phyloP scores from a whole-genome alignment of 2,888 invertebrate genomes.

The Geotrupes spiniger region DNA sequence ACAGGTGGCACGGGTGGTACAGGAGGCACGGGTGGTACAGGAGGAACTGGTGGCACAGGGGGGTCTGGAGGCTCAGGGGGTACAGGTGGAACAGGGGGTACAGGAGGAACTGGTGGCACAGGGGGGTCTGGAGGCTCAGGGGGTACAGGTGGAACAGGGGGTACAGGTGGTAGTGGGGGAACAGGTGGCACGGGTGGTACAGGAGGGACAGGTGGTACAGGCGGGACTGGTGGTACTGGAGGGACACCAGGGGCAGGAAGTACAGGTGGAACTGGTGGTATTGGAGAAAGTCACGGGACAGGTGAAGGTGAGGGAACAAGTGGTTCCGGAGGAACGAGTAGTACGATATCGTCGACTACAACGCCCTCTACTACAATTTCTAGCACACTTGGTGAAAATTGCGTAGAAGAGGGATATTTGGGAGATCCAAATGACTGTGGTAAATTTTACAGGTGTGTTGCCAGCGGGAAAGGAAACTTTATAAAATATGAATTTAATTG shows the following conservation, averaged over 20 bases:
- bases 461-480: conserved; percentile 58
- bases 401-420: conserved; percentile 67
- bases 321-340: conserved; percentile 2
- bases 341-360: not conserved
- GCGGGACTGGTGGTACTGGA: conserved; percentile 10
- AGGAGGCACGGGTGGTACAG: conserved; percentile 5
- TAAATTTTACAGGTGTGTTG: conserved; percentile 76
- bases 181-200: conserved; percentile 6
- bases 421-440: conserved; percentile 66
- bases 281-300: not conserved
- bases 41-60: too few relatives aligned
- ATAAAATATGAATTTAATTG: conserved; percentile 70
- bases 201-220: conserved; percentile 8
- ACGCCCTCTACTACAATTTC: conserved; percentile 7
- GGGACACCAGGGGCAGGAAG: conserved; percentile 10
- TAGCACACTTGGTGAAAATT: conserved; percentile 38
- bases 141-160: conserved; percentile 3
- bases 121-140: conserved; percentile 24
- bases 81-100: conserved; percentile 11
- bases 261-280: too few relatives aligned
- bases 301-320: conserved; percentile 8
- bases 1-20: conserved; percentile 1
- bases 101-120: conserved; percentile 10
- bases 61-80: conserved; percentile 4
- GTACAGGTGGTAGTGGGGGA: conserved; percentile 5